Conservation (phyloP, 2,113 vertebrate species). For the Theristicus caerulescens region DNA sequence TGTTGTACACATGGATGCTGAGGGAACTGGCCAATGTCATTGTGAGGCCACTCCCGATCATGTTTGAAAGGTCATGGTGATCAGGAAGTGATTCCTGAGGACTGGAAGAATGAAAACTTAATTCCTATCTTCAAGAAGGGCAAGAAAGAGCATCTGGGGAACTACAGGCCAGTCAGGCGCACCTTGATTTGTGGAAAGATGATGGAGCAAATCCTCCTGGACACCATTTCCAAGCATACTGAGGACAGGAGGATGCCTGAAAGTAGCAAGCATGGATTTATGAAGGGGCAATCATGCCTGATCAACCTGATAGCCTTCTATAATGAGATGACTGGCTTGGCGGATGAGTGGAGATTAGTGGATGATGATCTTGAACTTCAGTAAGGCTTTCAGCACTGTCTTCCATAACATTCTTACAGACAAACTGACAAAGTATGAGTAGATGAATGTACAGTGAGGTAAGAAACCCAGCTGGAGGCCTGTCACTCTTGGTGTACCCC, state of each 20-base stretch:
- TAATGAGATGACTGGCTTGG: background rate
- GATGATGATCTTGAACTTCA: background rate
- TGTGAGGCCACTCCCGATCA: background rate
- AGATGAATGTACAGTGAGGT: background rate
- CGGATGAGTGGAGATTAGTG: background rate
- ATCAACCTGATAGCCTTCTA: background rate
- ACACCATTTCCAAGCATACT: background rate
- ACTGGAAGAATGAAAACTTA: background rate
- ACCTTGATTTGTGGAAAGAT: background rate
- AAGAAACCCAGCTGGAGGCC: background rate
- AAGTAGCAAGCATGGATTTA: background rate
- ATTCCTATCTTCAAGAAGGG: background rate
- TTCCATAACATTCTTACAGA: background rate
- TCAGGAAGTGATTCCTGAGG: background rate
- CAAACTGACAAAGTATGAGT: background rate
- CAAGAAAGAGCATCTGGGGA: background rate
- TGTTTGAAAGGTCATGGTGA: background rate
- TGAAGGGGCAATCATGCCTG: background rate
- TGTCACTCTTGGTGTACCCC: background rate
- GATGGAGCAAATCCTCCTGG: background rate
- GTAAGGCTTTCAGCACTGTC: background rate
- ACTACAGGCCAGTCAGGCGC: background rate
- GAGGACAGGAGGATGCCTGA: background rate
- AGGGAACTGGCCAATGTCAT: background rate
- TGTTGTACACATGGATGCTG: background rate